phyloP scores from a whole-genome alignment of 2,797 vertebrate species.

The Gymnocypris eckloni region DNA sequence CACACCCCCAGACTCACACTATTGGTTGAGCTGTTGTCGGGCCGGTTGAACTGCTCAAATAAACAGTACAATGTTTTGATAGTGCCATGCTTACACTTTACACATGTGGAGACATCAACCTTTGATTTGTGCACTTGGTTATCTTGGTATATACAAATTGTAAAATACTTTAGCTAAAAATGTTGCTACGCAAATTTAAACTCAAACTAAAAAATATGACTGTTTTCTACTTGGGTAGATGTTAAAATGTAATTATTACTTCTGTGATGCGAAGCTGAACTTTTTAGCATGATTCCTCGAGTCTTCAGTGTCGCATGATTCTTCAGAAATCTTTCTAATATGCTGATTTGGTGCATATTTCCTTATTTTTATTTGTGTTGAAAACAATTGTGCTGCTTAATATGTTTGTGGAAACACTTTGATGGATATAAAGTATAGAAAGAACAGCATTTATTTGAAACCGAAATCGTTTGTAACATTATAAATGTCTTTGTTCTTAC shows the following conservation, averaged over 20 bases:
- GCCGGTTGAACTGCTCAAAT: not conserved
- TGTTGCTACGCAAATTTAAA: too few relatives aligned
- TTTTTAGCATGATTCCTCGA: not conserved
- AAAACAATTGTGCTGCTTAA: not conserved
- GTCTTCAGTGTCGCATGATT: not conserved
- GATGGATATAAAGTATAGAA: not conserved
- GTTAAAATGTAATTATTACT: not conserved
- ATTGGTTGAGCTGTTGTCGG: not conserved
- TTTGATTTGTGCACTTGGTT: not conserved
- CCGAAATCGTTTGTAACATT: not conserved
- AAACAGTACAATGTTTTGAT: slow-evolving; percentile 9
- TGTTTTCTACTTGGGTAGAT: not conserved
- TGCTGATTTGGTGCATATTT: not conserved
- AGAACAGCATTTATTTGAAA: not conserved
- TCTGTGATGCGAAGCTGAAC: not conserved
- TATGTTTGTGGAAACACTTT: not conserved
- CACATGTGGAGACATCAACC: not conserved
- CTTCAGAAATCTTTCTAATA: not conserved
- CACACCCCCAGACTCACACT: not conserved
- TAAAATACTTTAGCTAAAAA: too few relatives aligned
- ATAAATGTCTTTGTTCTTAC: not conserved
- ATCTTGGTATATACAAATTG: not conserved
- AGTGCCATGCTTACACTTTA: not conserved
- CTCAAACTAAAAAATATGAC: not conserved
- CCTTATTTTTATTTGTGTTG: not conserved